Conservation (phyloP, 2,888 invertebrate species). For the Laothoe populi region DNA sequence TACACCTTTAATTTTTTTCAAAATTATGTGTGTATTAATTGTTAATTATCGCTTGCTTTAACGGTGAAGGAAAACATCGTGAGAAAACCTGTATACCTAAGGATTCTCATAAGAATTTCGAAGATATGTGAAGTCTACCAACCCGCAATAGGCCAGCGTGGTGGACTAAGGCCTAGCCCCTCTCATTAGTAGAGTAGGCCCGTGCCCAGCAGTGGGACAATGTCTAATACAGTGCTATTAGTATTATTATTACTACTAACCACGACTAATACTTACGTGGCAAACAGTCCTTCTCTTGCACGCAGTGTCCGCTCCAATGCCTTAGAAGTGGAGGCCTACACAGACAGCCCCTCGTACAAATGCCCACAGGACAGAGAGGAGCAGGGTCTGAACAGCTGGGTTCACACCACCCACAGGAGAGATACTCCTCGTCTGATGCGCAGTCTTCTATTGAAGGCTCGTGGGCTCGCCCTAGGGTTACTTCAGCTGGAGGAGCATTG, state of each 20-base stretch:
- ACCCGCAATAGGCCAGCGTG: no score
- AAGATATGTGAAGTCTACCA: no score
- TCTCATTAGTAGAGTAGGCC: no score
- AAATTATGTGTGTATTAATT: no score
- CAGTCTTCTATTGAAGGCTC: conserved; percentile 65
- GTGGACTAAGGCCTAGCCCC: no score
- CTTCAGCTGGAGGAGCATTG: conserved; percentile 40
- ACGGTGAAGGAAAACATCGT: no score
- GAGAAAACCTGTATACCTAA: no score
- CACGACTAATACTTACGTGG: conserved; percentile 48
- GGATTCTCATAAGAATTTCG: no score
- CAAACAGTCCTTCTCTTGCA: conserved; percentile 53
- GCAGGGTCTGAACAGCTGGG: conserved; percentile 62
- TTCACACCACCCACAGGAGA: conserved; percentile 72
- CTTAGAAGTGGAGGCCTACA: conserved; percentile 67
- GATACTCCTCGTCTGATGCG: conserved; percentile 62
- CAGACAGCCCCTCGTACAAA: conserved; percentile 66
- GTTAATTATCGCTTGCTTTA: no score
- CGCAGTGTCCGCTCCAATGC: conserved; percentile 64
- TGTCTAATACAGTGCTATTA: no score
- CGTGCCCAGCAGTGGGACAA: no score
- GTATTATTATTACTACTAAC: background rate
- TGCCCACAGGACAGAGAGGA: conserved; percentile 52
- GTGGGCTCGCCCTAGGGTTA: conserved; percentile 39
- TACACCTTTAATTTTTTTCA: no score